Evolutionary conservation across 1,140 invertebrate genomes (phyloP), one percentile per base, ranked within the genome.

Genomic region (Drosophila serrata): DNA sequence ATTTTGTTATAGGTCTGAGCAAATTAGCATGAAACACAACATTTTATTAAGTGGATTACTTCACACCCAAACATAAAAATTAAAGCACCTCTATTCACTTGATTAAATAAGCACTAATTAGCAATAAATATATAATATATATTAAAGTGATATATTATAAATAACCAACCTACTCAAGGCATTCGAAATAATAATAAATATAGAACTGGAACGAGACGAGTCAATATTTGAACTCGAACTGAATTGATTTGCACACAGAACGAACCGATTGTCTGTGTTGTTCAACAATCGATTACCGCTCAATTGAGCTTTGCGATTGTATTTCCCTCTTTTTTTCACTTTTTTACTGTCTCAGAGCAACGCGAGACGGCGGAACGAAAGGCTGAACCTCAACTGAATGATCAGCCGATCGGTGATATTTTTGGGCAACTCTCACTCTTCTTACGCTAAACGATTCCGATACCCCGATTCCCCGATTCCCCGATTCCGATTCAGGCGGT

Each of bases 331-430:
- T 19, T 45, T 37, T 60, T 59, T 60, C 29, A n/a, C 17, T 17
- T 62, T 48, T 19, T 49, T 19, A 48, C 40, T 22, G 4, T 27
- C 39, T 57, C 29, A 40, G 59, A 64, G 46, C 42, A 13, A 11
- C 15, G 27, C 73, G 69, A 56, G 53, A 33, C 69, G 48, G 27
- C 55, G 43, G 45, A 51, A 22, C 39, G 35, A 45, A 61, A 63
- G 67, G 24, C 40, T 55, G 62, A 64, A 75, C 42, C 60, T 61
- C 62, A 48, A 65, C 69, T 75, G 82, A 82, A 45, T 40, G 67
- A 42, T 79, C 69, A 45, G 42, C 31, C 33, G 63, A 17, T 49
- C 27, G 58, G 48, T 43, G 33, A 56, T 53, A 55, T 68, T 57
- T 57, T 68, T 51, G 13, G 40, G 13, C 33, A 46, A 70, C 62